Evolutionary conservation across 2,888 invertebrate species (phyloP).

Genomic region (Hipparchia semele): DNA sequence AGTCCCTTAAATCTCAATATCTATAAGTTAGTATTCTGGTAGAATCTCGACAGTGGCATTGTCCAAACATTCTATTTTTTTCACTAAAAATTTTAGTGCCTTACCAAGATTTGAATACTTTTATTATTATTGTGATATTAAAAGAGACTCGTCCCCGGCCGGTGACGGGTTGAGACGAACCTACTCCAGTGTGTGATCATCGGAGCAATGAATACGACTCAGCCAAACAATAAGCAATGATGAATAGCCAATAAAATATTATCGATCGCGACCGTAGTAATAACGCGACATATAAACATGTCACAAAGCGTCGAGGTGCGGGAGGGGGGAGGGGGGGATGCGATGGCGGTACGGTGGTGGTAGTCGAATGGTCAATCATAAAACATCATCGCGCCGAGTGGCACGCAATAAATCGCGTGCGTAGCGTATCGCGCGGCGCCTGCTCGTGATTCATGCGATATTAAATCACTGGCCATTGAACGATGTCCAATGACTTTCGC

Average conservation of each 20-base stretch:
- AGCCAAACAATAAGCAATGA: background rate
- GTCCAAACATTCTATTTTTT: too few species aligned
- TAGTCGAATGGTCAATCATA: conserved; percentile 40
- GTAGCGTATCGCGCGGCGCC: conserved; percentile 36
- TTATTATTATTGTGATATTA: too few species aligned
- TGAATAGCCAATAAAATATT: conserved; percentile 1
- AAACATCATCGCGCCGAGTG: conserved; percentile 42
- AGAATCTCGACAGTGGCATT: too few species aligned
- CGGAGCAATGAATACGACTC: background rate
- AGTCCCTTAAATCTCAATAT: too few species aligned
- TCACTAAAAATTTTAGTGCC: too few species aligned
- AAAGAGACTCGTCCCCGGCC: too few species aligned
- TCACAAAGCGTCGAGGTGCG: background rate
- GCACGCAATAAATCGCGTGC: conserved; percentile 37
- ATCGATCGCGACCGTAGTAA: background rate
- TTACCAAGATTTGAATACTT: too few species aligned
- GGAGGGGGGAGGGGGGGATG: background rate
- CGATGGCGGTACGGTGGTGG: background rate
- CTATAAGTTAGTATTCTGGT: too few species aligned
- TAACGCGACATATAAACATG: conserved; percentile 17
- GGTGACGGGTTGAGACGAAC: too few species aligned
- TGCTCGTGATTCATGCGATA: conserved; percentile 31
- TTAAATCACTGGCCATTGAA: conserved; percentile 34
- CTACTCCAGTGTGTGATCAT: too few species aligned
- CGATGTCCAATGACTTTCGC: conserved; percentile 31